Conservation (phyloP, 1,140 invertebrate species). For the Adelges cooleyi region DNA sequence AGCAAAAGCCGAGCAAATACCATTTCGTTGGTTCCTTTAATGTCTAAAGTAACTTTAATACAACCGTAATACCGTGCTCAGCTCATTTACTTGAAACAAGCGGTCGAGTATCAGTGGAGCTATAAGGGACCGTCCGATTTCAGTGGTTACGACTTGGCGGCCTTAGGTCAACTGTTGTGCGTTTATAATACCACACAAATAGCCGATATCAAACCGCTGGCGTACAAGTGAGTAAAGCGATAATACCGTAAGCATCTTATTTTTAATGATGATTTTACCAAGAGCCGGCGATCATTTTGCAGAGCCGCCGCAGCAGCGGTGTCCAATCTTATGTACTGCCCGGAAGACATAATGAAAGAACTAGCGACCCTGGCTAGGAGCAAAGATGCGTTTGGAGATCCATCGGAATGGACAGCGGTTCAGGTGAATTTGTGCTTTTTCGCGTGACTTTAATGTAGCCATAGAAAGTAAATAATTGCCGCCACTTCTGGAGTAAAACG, state of each 20-base stretch:
- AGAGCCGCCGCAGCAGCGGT: conserved; percentile 39
- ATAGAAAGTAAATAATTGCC: too few relatives aligned
- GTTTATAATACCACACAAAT: conserved; percentile 41
- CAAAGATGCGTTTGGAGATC: conserved; percentile 38
- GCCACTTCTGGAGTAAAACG: too few relatives aligned
- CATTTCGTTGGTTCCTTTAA: too few relatives aligned
- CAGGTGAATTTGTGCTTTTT: not conserved
- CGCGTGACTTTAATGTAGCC: too few relatives aligned
- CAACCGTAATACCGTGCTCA: too few relatives aligned
- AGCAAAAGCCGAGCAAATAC: too few relatives aligned
- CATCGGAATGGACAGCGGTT: conserved; percentile 37
- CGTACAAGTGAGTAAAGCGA: conserved; percentile 37
- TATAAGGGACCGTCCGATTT: conserved; percentile 42
- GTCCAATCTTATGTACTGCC: conserved; percentile 39
- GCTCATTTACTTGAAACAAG: conserved; percentile 39
- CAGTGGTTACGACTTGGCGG: conserved; percentile 41
- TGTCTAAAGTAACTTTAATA: too few relatives aligned
- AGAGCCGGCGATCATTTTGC: conserved; percentile 4
- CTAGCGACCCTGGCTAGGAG: conserved; percentile 39
- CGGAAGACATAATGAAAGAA: conserved; percentile 36
- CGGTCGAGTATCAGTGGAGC: conserved; percentile 41
- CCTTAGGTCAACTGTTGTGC: conserved; percentile 42
- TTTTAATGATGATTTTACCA: conserved; percentile 1
- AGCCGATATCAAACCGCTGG: conserved; percentile 39
- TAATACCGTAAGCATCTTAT: not conserved